Evolutionary conservation across 2,113 vertebrate genomes (phyloP).

Genomic region (Chloropsis hardwickii): DNA sequence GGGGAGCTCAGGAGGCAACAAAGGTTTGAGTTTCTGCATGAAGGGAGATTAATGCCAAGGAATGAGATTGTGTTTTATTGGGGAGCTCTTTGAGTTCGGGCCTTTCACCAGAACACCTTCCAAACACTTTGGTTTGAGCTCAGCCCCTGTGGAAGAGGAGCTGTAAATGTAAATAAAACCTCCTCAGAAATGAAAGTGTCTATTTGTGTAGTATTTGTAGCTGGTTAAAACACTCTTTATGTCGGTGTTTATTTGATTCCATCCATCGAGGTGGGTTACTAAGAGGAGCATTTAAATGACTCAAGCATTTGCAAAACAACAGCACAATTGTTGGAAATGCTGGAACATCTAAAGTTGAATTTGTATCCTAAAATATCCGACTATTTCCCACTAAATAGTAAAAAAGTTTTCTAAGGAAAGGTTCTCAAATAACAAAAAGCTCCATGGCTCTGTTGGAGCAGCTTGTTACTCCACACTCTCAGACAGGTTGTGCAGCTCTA

Average conservation of each 20-base stretch:
- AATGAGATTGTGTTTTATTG: not conserved
- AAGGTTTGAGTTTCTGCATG: not conserved
- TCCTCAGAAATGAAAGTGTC: not conserved
- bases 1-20: not conserved
- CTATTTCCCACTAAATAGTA: not conserved
- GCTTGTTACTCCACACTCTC: not conserved
- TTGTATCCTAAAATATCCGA: not conserved
- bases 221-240: not conserved
- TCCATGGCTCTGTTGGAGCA: not conserved
- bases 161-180: not conserved
- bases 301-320: slow-evolving; percentile 1
- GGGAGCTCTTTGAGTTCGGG: not conserved
- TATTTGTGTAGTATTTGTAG: not conserved
- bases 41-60: not conserved
- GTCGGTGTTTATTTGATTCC: not conserved
- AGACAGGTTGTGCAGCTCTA: slow-evolving; percentile 54
- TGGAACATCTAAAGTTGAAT: not conserved
- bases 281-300: slow-evolving; percentile 2
- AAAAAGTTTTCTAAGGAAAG: not conserved
- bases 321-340: not conserved
- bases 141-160: not conserved
- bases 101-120: not conserved
- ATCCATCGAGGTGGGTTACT: not conserved
- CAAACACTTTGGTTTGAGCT: not conserved
- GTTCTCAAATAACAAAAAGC: not conserved